Percentiles rank a stretch among this genome's conserved stretches.
Conservation (phyloP, 2,797 vertebrate genomes). For the Coregonus suidteri region DNA sequence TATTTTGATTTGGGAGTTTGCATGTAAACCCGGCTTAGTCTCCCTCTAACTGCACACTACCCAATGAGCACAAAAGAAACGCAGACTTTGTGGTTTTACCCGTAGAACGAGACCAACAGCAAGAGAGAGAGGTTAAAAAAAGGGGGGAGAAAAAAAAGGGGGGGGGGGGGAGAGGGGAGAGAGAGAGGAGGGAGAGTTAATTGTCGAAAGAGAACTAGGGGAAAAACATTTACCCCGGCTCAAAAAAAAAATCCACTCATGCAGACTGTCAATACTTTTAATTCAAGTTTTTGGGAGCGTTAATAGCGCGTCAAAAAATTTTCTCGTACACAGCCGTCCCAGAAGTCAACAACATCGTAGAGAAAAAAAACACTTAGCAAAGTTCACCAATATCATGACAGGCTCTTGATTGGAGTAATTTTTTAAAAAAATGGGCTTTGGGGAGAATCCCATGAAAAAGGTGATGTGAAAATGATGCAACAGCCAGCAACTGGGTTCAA, state of each 20-base stretch:
- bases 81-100: neutral
- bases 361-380: neutral
- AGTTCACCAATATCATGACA: neutral
- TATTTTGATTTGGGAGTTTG: no score
- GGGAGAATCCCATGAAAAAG: neutral
- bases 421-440: neutral
- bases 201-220: neutral
- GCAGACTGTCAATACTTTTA: neutral
- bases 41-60: neutral
- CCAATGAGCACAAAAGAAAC: neutral
- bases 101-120: neutral
- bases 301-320: neutral
- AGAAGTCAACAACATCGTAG: neutral
- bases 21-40: no score
- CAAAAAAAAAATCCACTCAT: neutral
- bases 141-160: no score
- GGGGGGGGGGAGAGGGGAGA: neutral
- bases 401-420: neutral
- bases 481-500: no score
- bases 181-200: neutral
- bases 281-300: neutral
- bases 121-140: no score
- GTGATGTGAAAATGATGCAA: no score
- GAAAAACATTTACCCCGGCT: neutral
- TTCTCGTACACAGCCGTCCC: neutral